Evolutionary conservation across 2,113 vertebrate species (phyloP).

Genomic region (Sceloporus tristichus): DNA sequence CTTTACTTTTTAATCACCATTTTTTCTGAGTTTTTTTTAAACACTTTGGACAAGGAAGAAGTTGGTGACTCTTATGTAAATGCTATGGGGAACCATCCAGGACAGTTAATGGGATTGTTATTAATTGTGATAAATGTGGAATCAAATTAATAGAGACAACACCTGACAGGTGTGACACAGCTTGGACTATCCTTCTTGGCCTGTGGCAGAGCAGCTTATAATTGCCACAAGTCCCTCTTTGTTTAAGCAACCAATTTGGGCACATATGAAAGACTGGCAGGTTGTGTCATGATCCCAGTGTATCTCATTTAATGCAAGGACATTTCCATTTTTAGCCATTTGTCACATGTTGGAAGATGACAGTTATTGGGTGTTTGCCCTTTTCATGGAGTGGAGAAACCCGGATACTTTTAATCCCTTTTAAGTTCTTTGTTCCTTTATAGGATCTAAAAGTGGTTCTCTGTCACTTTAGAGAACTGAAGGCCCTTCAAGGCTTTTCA

Average conservation of each 20-base stretch:
- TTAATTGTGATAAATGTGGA: background rate
- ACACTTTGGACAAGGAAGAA: too few species aligned
- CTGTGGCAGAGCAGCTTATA: background rate
- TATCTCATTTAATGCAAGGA: background rate
- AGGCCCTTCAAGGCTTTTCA: background rate
- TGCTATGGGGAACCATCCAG: background rate
- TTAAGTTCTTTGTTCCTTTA: conserved; percentile 1
- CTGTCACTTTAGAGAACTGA: background rate
- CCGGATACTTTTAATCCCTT: conserved; percentile 37
- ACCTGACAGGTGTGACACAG: background rate
- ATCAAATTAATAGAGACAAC: background rate
- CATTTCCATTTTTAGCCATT: conserved; percentile 25
- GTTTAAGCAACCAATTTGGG: background rate
- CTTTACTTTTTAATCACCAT: background rate
- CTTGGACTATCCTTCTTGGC: background rate
- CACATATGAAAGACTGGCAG: conserved; percentile 20
- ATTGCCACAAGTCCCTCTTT: background rate
- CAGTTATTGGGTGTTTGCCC: background rate
- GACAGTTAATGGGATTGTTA: background rate
- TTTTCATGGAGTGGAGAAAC: conserved; percentile 7
- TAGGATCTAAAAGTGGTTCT: background rate
- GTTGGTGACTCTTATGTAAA: background rate
- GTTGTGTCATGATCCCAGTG: conserved; percentile 2
- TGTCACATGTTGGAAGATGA: background rate
- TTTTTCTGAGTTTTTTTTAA: background rate